These are phyloP conservation scores for Lasioglossum baleicum DNA, from an alignment of 1,140 invertebrate species.

Conservation along the genomic window DNA sequence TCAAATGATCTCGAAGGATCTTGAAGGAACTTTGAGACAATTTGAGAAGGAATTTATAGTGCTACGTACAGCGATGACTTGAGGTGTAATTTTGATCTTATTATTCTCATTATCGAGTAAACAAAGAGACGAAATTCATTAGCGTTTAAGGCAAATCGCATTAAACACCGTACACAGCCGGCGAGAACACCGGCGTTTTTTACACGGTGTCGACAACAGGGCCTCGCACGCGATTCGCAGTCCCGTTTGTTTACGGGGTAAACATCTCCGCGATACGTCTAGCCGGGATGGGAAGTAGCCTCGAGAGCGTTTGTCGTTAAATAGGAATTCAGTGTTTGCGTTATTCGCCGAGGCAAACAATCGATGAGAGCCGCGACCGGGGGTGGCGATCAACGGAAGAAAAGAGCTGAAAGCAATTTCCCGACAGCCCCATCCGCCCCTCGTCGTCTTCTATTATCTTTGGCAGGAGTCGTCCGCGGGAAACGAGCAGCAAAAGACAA, in stretches of 20 bases:
- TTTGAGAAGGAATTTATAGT: too few species aligned
- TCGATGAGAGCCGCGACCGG: neutral
- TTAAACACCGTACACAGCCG: too few species aligned
- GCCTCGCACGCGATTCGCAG: neutral
- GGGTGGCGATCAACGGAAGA: neutral
- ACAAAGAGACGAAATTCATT: too few species aligned
- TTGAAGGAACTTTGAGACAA: too few species aligned
- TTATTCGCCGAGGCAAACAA: conserved; percentile 21
- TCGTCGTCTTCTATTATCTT: conserved; percentile 14
- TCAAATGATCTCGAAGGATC: too few species aligned
- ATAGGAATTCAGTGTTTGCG: conserved; percentile 4
- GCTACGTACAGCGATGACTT: too few species aligned
- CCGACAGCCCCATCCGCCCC: neutral
- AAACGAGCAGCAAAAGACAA: neutral
- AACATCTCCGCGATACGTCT: neutral
- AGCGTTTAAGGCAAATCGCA: too few species aligned
- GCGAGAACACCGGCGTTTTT: too few species aligned
- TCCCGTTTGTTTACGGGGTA: neutral
- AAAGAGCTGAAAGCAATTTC: conserved; percentile 21
- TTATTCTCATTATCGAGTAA: too few species aligned
- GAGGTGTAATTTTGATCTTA: too few species aligned
- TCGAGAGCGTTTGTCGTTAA: neutral
- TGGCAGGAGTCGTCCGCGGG: neutral
- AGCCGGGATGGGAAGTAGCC: too few species aligned
- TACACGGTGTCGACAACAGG: neutral